A percentile compares a stretch with the other conserved stretches of the same genome.
These are phyloP conservation scores for Silurus asotus DNA, from an alignment of 2,113 vertebrate species.

Conservation along the genomic window DNA sequence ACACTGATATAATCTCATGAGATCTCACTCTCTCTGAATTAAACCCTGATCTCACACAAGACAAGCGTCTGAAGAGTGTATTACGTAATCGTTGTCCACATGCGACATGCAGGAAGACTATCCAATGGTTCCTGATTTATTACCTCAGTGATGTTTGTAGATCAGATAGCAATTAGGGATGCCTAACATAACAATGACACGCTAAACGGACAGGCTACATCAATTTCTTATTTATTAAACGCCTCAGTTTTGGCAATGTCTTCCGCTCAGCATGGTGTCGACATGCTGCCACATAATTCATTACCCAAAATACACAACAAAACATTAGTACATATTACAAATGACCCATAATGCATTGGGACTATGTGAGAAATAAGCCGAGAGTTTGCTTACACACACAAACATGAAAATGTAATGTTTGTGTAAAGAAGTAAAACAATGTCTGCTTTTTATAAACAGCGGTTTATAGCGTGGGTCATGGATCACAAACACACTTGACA, in stretches of 20 bases:
- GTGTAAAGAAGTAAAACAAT: neutral
- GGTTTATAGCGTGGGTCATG: neutral
- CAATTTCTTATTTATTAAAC: neutral
- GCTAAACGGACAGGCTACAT: neutral
- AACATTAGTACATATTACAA: neutral
- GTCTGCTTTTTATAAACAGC: neutral
- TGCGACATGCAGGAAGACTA: slow-evolving; percentile 29
- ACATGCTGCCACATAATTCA: neutral
- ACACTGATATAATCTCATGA: neutral
- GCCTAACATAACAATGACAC: neutral
- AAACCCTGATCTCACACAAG: neutral
- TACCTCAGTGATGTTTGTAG: slow-evolving; percentile 28
- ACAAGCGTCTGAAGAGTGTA: neutral
- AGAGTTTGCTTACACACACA: neutral
- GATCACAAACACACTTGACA: neutral
- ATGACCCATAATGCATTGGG: neutral
- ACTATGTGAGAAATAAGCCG: neutral
- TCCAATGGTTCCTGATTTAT: slow-evolving; percentile 35
- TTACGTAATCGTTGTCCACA: slow-evolving; percentile 9
- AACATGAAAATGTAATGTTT: neutral
- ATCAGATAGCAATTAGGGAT: slow-evolving; percentile 33
- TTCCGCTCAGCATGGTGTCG: neutral
- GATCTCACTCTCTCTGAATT: neutral
- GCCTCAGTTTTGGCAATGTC: neutral
- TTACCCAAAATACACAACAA: neutral